Evolutionary conservation across 1,140 invertebrate genomes (phyloP), one percentile per base, ranked within the genome.

Genomic region (Orussus abietinus): DNA sequence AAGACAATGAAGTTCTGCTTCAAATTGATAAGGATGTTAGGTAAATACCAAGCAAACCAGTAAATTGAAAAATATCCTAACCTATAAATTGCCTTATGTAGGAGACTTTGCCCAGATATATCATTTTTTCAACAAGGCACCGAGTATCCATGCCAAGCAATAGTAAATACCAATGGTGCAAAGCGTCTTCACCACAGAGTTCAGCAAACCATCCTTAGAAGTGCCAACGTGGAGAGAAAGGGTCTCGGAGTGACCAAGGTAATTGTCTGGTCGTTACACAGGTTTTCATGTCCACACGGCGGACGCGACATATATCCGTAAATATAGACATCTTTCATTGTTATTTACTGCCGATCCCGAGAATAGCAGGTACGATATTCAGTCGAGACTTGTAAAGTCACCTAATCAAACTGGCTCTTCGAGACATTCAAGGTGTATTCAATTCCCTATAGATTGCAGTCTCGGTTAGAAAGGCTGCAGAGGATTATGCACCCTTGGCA

Each of bases 11-110:
- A 75, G 90, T 94, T 47, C 66, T 98, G 6, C 68, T 94, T 37
- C 93, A 98, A 78, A 97, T 98, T 57, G 93, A 97, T 67, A 98
- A 96, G 71, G 95, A 98, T 75, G 94, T 96, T 12, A 80, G 92
- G 84, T 84, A 64, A 48, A 12, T 17, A 28, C 10, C 25, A 3
- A 12, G 10, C 2, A 2, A 12, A 28, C 10, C 12, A 4, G 10
- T 2, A 28, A 3, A 28, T 2, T 2, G 2, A 3, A 4, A 10
- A 12, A 32, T 12, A 32, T 10, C 7, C 3, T 32, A 10, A 19
- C 11, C 39, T 45, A 32, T n/a, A n/a, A n/a, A n/a, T n/a, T n/a
- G n/a, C n/a, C n/a, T n/a, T 55, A 62, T 74, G n/a, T 52, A 85
- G 84, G 48, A 80, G 95, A 13, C 63, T 98, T 1, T 97, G 91